phyloP scores from a whole-genome alignment of 2,797 vertebrate genomes.

The Oophaga sylvatica region DNA sequence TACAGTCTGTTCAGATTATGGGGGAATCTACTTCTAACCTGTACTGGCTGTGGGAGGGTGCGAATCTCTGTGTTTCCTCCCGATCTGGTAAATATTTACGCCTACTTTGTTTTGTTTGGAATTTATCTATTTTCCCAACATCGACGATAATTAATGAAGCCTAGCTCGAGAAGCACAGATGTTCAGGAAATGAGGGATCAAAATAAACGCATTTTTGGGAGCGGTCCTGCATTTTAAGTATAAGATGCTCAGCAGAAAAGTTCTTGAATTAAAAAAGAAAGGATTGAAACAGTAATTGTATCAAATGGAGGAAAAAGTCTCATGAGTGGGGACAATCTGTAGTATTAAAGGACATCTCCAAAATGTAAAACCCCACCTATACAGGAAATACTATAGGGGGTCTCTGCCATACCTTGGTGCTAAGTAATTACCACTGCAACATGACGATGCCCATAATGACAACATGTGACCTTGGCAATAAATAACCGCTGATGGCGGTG shows the following conservation, averaged over 20 bases:
- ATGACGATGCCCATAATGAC: too few species aligned
- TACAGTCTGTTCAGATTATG: not conserved
- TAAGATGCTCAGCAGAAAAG: not conserved
- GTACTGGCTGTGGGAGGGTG: not conserved
- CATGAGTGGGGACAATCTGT: not conserved
- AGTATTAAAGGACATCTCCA: not conserved
- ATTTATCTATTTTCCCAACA: conserved; percentile 3
- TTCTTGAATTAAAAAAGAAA: not conserved
- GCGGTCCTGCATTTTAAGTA: not conserved
- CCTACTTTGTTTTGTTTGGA: not conserved
- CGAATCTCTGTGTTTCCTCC: not conserved
- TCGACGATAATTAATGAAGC: not conserved
- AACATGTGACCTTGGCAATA: too few species aligned
- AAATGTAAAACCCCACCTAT: too few species aligned
- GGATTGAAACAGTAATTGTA: not conserved
- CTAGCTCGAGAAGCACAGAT: not conserved
- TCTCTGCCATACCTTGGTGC: too few species aligned
- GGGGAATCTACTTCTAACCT: not conserved
- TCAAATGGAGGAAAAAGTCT: not conserved
- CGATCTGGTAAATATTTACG: not conserved
- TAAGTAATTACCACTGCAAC: too few species aligned
- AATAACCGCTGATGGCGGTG: too few species aligned
- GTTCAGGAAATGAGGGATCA: conserved; percentile 23
- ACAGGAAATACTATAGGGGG: too few species aligned
- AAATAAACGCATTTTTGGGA: not conserved